Conservation (phyloP, 1,140 invertebrate genomes). For the Neelides sp. region DNA sequence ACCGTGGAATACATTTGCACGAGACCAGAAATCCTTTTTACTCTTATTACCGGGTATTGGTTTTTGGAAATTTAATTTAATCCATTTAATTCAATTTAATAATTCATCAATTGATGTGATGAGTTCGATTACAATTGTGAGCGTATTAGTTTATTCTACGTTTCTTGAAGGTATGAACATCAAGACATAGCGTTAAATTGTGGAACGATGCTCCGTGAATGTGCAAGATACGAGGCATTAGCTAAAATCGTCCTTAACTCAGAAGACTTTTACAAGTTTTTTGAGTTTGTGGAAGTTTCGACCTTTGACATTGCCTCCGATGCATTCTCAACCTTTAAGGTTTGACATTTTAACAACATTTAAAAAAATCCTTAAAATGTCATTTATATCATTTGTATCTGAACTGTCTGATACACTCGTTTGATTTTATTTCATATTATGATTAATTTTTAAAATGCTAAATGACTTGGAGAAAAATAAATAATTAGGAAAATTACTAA, state of each 20-base stretch:
- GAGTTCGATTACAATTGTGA: not conserved
- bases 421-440: no score
- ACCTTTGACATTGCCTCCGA: slow-evolving; percentile 99
- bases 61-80: slow-evolving; percentile 7
- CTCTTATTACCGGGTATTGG: slow-evolving; percentile 82
- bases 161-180: slow-evolving; percentile 74
- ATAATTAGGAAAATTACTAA: no score
- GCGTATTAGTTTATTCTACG: slow-evolving; percentile 3
- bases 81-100: slow-evolving; percentile 7
- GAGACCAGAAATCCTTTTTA: slow-evolving; percentile 92
- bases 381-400: no score
- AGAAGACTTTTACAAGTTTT: slow-evolving; percentile 98
- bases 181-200: slow-evolving; percentile 98
- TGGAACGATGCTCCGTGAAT: slow-evolving; percentile 97
- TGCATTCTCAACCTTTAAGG: slow-evolving; percentile 99
- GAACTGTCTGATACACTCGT: no score
- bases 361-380: not conserved
- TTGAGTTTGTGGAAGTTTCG: slow-evolving; percentile 97
- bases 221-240: slow-evolving; percentile 46
- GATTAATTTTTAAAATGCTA: no score
- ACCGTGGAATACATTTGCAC: slow-evolving; percentile 98
- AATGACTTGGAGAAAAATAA: no score
- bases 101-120: slow-evolving; percentile 13
- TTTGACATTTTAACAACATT: slow-evolving; percentile 36
- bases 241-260: slow-evolving; percentile 97